Evolutionary conservation across 1,140 invertebrate genomes (phyloP).

Genomic region (Drosophila bifasciata): DNA sequence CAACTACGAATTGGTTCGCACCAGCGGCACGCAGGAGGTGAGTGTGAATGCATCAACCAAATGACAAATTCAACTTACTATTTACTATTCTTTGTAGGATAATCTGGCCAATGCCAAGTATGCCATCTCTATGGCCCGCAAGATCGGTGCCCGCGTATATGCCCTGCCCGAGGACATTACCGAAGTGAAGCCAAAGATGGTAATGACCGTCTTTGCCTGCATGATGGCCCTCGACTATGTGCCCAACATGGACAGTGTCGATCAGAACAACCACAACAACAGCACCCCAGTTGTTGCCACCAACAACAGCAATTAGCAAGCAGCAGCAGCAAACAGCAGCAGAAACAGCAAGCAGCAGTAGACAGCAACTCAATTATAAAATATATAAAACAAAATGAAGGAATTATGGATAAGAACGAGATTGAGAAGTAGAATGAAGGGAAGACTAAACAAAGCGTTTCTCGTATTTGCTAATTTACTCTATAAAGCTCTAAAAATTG

Average conservation of each 20-base stretch:
- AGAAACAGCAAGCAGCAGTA: background rate
- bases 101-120: slow-evolving; percentile 98
- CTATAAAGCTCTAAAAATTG: slow-evolving; percentile 4
- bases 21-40: slow-evolving; percentile 92
- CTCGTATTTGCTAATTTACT: slow-evolving; percentile 33
- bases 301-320: slow-evolving; percentile 63
- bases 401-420: slow-evolving; percentile 25
- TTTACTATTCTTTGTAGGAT: slow-evolving; percentile 88
- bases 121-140: slow-evolving; percentile 98
- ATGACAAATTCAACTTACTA: background rate
- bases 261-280: slow-evolving; percentile 81
- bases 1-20: slow-evolving; percentile 95
- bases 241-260: slow-evolving; percentile 90
- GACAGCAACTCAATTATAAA: slow-evolving; percentile 31
- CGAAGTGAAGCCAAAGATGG: slow-evolving; percentile 99
- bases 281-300: slow-evolving; percentile 20
- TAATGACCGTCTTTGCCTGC: slow-evolving; percentile 99
- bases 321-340: slow-evolving; percentile 1
- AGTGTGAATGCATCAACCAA: slow-evolving; percentile 26
- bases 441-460: slow-evolving; percentile 7
- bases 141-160: slow-evolving; percentile 98
- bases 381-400: slow-evolving; percentile 1
- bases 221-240: slow-evolving; percentile 98
- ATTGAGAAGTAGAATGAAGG: slow-evolving; percentile 13
- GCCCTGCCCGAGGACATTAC: slow-evolving; percentile 99